These are phyloP conservation scores for Lasioglossum villosulum DNA, from an alignment of 2,888 invertebrate species.

Conservation along the genomic window DNA sequence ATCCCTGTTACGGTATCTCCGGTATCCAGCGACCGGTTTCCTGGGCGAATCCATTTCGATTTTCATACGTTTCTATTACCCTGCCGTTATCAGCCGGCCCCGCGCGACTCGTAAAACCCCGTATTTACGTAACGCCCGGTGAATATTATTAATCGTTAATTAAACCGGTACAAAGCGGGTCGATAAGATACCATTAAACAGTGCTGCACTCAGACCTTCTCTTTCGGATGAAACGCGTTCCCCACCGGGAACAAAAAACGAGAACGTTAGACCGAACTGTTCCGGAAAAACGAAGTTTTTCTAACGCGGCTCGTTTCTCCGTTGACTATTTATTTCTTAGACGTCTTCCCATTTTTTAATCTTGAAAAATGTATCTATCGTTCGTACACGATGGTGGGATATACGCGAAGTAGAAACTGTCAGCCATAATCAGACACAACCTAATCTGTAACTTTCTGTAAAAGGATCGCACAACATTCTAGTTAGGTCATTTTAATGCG, in stretches of 20 bases:
- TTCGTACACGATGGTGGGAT: neutral
- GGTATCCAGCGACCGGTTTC: constrained; percentile 50
- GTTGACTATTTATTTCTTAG: neutral
- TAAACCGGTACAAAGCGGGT: constrained; percentile 61
- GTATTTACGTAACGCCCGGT: constrained; percentile 58
- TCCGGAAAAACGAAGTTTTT: neutral
- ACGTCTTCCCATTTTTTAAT: neutral
- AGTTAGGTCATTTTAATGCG: too few species aligned
- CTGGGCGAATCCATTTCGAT: constrained; percentile 50
- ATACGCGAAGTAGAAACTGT: neutral
- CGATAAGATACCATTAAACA: constrained; percentile 58
- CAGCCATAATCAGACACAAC: neutral
- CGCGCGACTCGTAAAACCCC: constrained; percentile 51
- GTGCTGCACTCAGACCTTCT: constrained; percentile 41
- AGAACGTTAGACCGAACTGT: neutral
- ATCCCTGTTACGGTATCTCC: constrained; percentile 55
- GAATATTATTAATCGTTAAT: constrained; percentile 64
- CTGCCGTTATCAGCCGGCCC: constrained; percentile 34
- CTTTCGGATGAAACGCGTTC: neutral
- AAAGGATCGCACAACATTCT: neutral
- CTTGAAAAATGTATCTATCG: neutral
- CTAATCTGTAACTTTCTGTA: neutral
- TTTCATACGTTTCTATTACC: constrained; percentile 63
- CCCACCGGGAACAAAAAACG: neutral
- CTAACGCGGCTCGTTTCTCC: neutral